These are phyloP conservation scores for Caenorhabditis afra DNA, from an alignment of 2,888 invertebrate species.

Conservation along the genomic window DNA sequence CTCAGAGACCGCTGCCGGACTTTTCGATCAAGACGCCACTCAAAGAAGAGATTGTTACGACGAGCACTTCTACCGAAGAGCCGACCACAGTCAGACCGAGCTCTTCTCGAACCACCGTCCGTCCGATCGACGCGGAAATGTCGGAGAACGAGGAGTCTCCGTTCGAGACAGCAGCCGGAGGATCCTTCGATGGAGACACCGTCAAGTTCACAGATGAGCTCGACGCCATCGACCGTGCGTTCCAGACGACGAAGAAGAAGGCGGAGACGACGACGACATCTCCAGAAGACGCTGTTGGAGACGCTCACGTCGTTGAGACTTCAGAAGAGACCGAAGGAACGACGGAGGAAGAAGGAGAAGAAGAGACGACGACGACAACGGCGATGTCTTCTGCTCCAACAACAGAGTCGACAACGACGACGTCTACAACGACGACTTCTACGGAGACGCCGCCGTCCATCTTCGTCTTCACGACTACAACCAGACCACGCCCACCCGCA, in stretches of 20 bases:
- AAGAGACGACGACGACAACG: slow-evolving; percentile 13
- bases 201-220: slow-evolving; percentile 29
- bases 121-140: slow-evolving; percentile 33
- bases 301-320: slow-evolving; percentile 26
- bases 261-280: slow-evolving; percentile 15
- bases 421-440: slow-evolving; percentile 26
- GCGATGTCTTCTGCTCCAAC: slow-evolving; percentile 19
- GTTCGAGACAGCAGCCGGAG: slow-evolving; percentile 28
- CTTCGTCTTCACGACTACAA: slow-evolving; percentile 70
- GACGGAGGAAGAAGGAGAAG: not conserved
- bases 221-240: slow-evolving; percentile 37
- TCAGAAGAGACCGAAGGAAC: slow-evolving; percentile 31
- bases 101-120: slow-evolving; percentile 15
- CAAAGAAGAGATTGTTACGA: slow-evolving; percentile 30
- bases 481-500: slow-evolving; percentile 43
- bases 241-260: slow-evolving; percentile 45
- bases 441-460: slow-evolving; percentile 44
- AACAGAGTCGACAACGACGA: slow-evolving; percentile 15
- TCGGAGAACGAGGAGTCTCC: slow-evolving; percentile 52
- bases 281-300: slow-evolving; percentile 23
- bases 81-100: slow-evolving; percentile 9
- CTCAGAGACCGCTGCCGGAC: slow-evolving; percentile 60
- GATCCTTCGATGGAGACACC: slow-evolving; percentile 45
- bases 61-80: not conserved
- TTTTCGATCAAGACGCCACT: slow-evolving; percentile 60